Evolutionary conservation across 2,888 invertebrate species (phyloP).

Genomic region (Lucinisca nassula): DNA sequence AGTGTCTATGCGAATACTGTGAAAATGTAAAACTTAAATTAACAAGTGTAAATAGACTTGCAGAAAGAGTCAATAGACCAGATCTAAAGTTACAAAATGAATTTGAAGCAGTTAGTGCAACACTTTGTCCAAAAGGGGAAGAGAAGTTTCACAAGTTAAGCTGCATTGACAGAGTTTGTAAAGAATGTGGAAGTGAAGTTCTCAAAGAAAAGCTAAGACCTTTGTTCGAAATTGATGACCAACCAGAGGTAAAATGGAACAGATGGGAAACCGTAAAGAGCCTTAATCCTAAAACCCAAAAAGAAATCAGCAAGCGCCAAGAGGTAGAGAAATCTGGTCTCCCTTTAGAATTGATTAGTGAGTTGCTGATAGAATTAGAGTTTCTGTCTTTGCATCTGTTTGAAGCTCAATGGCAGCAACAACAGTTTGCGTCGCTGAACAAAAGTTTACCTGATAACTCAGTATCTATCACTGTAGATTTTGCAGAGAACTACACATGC

Average conservation of each 20-base stretch:
- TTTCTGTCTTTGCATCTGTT: constrained; percentile 44
- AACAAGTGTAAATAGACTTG: constrained; percentile 3
- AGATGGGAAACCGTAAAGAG: constrained; percentile 29
- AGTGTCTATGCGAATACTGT: constrained; percentile 31
- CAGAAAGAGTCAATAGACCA: not conserved
- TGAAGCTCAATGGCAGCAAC: constrained; percentile 53
- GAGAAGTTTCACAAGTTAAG: not conserved
- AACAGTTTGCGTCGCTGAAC: constrained; percentile 34
- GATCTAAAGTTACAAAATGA: constrained; percentile 5
- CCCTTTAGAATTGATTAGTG: constrained; percentile 17
- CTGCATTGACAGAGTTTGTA: constrained; percentile 13
- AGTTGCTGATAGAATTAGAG: constrained; percentile 24
- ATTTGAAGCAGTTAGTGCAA: not conserved
- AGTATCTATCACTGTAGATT: constrained; percentile 44
- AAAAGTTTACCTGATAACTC: constrained; percentile 25
- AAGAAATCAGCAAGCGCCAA: constrained; percentile 43
- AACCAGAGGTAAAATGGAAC: not conserved
- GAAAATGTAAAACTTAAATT: constrained; percentile 25
- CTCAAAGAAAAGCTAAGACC: constrained; percentile 2
- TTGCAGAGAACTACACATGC: constrained; percentile 60
- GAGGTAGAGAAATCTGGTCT: not conserved
- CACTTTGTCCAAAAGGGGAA: constrained; percentile 25
- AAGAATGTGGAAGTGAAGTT: not conserved
- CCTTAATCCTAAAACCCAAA: constrained; percentile 42
- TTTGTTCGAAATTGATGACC: not conserved